These are phyloP conservation scores for Trachymyrmex septentrionalis DNA, from an alignment of 1,140 invertebrate genomes.

Conservation along the genomic window DNA sequence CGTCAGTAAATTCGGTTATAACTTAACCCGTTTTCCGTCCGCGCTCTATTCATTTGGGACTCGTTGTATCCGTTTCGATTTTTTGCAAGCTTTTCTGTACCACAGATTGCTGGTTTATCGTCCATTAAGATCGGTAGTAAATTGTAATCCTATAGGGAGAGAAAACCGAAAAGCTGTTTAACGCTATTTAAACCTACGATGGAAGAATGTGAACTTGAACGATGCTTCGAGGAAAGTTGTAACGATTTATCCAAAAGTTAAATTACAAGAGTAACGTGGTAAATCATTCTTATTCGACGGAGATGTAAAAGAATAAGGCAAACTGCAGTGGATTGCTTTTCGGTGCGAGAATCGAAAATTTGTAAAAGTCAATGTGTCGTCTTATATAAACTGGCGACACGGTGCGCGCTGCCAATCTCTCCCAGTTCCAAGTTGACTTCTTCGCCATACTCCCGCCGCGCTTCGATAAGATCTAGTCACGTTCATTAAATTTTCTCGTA, in stretches of 20 bases:
- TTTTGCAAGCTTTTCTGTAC: background rate
- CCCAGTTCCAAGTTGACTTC: conserved; percentile 63
- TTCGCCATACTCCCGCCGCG: conserved; percentile 44
- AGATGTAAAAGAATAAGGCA: background rate
- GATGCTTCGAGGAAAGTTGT: conserved; percentile 20
- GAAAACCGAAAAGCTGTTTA: background rate
- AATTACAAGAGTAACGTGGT: background rate
- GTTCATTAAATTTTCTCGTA: conserved; percentile 75
- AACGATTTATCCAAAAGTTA: conserved; percentile 11
- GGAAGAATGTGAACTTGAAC: background rate
- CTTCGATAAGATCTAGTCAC: conserved; percentile 74
- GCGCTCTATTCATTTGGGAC: conserved; percentile 28
- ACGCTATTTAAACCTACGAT: conserved; percentile 7
- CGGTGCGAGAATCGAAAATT: conserved; percentile 46
- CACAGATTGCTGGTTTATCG: background rate
- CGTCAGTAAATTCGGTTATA: conserved; percentile 52
- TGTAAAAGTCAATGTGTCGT: conserved; percentile 43
- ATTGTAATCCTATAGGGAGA: background rate
- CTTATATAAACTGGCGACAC: conserved; percentile 44
- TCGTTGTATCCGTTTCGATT: conserved; percentile 29
- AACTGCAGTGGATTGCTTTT: conserved; percentile 7
- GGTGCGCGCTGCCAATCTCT: conserved; percentile 56
- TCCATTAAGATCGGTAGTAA: conserved; percentile 46
- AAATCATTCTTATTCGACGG: conserved; percentile 14
- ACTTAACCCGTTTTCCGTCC: conserved; percentile 26